Evolutionary conservation across 2,797 vertebrate species (phyloP).

Genomic region (Gobio occitaniae): DNA sequence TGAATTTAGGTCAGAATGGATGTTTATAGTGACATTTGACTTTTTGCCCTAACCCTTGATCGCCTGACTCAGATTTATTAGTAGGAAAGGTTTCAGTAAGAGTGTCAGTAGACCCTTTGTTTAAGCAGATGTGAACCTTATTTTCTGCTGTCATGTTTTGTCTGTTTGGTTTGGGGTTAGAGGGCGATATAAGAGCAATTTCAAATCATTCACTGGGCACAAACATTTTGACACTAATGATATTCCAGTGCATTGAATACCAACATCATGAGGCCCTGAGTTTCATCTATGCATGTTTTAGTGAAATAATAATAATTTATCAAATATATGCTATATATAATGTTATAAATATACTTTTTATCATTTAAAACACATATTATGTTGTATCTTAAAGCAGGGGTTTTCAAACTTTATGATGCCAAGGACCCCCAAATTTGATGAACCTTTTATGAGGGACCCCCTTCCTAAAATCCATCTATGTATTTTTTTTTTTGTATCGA

Average conservation of each 20-base stretch:
- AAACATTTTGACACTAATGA: slow-evolving; percentile 10
- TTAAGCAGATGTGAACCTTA: slow-evolving; percentile 13
- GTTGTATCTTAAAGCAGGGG: too few species aligned
- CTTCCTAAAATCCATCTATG: too few species aligned
- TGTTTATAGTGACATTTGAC: slow-evolving; percentile 29
- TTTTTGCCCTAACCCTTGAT: slow-evolving; percentile 26
- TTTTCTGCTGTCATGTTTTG: slow-evolving; percentile 15
- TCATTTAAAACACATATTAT: neutral
- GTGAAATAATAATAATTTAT: neutral
- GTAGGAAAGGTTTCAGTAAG: neutral
- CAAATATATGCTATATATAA: neutral
- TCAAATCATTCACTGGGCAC: neutral
- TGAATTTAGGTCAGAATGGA: slow-evolving; percentile 5
- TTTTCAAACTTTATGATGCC: too few species aligned
- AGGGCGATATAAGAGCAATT: neutral
- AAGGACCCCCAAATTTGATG: too few species aligned
- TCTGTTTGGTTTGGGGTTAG: slow-evolving; percentile 12
- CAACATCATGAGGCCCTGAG: neutral
- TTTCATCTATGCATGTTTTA: neutral
- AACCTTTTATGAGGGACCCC: too few species aligned
- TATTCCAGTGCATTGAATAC: slow-evolving; percentile 3
- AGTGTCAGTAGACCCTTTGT: slow-evolving; percentile 12
- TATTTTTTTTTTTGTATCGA: too few species aligned
- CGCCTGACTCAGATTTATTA: neutral
- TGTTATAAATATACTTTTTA: neutral